Percentiles rank a stretch among this genome's conserved stretches.
phyloP scores from a whole-genome alignment of 35 echinoderm and acorn worm species.

The Acanthaster planci region DNA sequence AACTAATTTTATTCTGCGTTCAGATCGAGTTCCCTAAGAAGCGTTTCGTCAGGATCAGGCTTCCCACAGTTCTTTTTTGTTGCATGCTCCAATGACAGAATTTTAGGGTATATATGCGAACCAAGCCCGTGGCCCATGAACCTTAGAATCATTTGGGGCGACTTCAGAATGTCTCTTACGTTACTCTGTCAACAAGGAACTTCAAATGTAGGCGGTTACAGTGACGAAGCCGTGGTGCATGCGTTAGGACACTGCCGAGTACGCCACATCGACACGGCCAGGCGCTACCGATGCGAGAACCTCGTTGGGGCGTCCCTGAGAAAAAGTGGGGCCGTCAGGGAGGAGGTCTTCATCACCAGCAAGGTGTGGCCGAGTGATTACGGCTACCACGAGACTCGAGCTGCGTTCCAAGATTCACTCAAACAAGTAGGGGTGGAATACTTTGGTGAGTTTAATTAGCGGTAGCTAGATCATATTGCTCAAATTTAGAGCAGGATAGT shows the following conservation, averaged over 20 bases:
- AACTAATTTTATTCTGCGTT: too few species aligned
- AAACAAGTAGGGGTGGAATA: constrained; percentile 10
- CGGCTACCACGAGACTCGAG: constrained; percentile 27
- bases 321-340: constrained; percentile 34
- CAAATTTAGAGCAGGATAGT: too few species aligned
- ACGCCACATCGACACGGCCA: constrained; percentile 48
- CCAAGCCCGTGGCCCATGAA: too few species aligned
- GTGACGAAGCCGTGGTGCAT: constrained; percentile 36
- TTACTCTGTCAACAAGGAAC: too few species aligned
- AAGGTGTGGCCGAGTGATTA: constrained; percentile 39
- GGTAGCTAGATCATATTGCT: too few species aligned
- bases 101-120: too few species aligned
- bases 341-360: constrained; percentile 42
- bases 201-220: constrained; percentile 34
- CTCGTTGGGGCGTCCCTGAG: constrained; percentile 15
- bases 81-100: too few species aligned
- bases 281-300: constrained; percentile 28
- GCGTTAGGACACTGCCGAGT: constrained; percentile 37
- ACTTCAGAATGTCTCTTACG: too few species aligned
- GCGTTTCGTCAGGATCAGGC: too few species aligned
- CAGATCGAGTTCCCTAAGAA: too few species aligned
- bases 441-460: constrained; percentile 39
- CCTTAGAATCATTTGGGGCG: too few species aligned
- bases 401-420: constrained; percentile 16
- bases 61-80: too few species aligned